Base-by-base conservation (phyloP, 2,113 vertebrate genomes). In the Tapirus terrestris region DNA sequence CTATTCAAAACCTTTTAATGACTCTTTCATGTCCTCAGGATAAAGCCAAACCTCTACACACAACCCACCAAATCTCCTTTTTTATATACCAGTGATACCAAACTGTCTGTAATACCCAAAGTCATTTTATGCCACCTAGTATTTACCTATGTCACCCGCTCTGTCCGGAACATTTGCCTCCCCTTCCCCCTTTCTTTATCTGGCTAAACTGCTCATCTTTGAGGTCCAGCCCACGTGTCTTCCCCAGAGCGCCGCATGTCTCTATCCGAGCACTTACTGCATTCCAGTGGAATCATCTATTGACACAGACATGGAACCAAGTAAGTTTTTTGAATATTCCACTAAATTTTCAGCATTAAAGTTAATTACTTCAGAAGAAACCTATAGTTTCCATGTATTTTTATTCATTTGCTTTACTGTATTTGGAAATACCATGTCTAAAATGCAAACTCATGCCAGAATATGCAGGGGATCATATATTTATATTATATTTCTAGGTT, bases 21-120 rank as follows among this genome's bases (percentile, higher is more conserved):
- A 94, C 53, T 89, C 33, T 75, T 93, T 51, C 17, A 58, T 82
- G 67, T 13, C 20, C 33, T 70, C 17, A 95, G 60, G n/a, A 61
- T 92, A 93, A 63, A 92, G 73, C 45, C 29, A 75, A 91, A 75
- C 33, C 65, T 96, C 70, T 94, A 92, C 84, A 94, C 23, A 85
- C n/a, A 89, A 96, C 25, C 43, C 79, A 93, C n/a, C 25, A 96
- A 84, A 80, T 20, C 4, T 27, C 21, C 27, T 33, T 82, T 86
- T 90, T 90, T 33, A 56, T 39, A 56, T 39, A 76, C 29, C 36
- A 68, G 31, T 79, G 45, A 83, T 18, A 91, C 18, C 20, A 82
- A 92, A 65, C 56, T 67, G 29, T 36, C 17, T 61, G 27, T 48
- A 91, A 83, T 39, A 79, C 12, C 18, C 36, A 39, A 90, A 91